Conservation (phyloP, 2,113 vertebrate genomes). For the Crypturellus undulatus region DNA sequence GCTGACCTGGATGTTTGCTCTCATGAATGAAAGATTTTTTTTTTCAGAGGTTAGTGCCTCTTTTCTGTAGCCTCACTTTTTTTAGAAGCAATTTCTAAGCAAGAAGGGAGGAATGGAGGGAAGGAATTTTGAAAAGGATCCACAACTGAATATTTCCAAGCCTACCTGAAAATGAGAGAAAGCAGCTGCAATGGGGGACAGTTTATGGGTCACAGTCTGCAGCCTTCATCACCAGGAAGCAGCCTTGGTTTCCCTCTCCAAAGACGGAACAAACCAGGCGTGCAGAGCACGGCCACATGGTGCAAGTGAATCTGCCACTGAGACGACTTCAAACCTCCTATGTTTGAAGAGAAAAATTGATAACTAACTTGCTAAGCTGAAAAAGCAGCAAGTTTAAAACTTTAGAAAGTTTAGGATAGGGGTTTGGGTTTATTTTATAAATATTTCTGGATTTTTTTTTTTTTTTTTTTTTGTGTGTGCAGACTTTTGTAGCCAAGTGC, state of each 20-base stretch:
- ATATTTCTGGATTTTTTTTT: not conserved
- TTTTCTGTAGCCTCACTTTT: not conserved
- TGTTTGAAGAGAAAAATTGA: not conserved
- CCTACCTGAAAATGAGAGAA: not conserved
- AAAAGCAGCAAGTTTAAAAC: not conserved
- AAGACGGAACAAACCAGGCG: not conserved
- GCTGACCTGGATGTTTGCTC: not conserved
- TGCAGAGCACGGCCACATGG: no score
- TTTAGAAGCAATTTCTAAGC: not conserved
- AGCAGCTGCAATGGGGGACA: not conserved
- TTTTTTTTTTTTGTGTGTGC: not conserved
- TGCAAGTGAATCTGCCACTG: not conserved
- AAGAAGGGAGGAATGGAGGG: not conserved
- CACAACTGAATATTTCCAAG: not conserved
- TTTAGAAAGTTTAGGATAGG: not conserved
- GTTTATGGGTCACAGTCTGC: not conserved
- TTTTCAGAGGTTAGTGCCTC: not conserved
- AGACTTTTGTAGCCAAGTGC: conserved; percentile 47
- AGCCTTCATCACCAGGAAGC: not conserved
- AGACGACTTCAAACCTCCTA: not conserved
- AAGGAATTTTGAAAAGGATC: not conserved
- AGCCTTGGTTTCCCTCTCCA: not conserved
- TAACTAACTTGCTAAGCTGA: not conserved
- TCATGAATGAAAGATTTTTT: not conserved
- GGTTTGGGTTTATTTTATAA: not conserved